Base-by-base conservation (phyloP, 2,888 invertebrate species). In the Sisyra nigra region DNA sequence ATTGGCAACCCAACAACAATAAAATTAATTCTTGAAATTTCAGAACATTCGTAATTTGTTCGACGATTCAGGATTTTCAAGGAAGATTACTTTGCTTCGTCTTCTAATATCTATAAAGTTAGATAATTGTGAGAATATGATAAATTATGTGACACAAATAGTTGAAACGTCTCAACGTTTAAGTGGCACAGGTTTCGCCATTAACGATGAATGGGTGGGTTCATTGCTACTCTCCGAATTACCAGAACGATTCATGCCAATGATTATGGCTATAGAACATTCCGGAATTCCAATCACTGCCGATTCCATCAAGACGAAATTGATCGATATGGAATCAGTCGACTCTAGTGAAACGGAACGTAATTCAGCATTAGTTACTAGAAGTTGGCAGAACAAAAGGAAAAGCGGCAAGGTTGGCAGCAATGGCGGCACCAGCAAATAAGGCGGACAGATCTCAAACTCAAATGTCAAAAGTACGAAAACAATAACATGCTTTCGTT, bases 221-320 rank as follows among this genome's bases (percentile, higher is more conserved):
- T 50, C 53, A 5, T 45, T 54, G 40, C 44, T 55, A 10, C 48
- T 54, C 38, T 51, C 53, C 11, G 53, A 50, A 34, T 45, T 51
- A 32, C 49, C 49, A 37, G 52, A 53, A 24, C 48, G 47, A 40
- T 52, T 33, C 42, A 34, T 18, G 11, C 49, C 51, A 9, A 51
- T 51, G 52, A 51, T 52, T 15, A 51, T 52, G 48, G 53, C 48
- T 10, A 51, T 53, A 10, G 51, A 54, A 45, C 49, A 52, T 46
- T 48, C 51, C 8, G 51, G 53, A 10, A 49, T 51, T 7, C 10
- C 11, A 7, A 51, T 52, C 8, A 52, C 50, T 4, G 46, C 51
- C n/a, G 53, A 55, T 49, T 8, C 44, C 5, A 54, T 55, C 8
- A 55, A 55, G 41, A 48, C 51, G 7, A 55, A 55, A 45, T 44